These are phyloP conservation scores for Caranx melampygus DNA, from an alignment of 2,113 vertebrate species.

Conservation along the genomic window DNA sequence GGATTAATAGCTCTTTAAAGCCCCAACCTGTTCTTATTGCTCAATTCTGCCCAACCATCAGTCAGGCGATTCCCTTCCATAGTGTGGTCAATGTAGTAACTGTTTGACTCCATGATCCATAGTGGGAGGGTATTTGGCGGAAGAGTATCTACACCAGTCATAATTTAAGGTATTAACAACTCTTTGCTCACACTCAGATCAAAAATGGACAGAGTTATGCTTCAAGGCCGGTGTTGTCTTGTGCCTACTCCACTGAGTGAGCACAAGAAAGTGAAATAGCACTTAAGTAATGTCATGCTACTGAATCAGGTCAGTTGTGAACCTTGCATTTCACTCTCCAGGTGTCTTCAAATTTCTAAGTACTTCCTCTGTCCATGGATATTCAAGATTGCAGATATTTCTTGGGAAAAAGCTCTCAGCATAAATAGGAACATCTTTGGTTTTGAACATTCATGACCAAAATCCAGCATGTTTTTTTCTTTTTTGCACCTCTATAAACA, in stretches of 20 bases:
- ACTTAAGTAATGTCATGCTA: neutral
- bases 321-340: conserved; percentile 39
- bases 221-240: conserved; percentile 8
- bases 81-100: neutral
- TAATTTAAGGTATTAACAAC: neutral
- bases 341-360: conserved; percentile 15
- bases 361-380: conserved; percentile 31
- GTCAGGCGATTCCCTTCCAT: neutral
- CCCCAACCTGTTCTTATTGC: neutral
- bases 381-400: neutral
- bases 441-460: conserved; percentile 20
- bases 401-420: neutral
- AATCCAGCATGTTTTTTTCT: neutral
- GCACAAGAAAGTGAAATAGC: conserved; percentile 23
- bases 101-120: neutral
- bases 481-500: conserved; percentile 17
- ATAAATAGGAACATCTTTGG: neutral
- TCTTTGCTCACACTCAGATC: neutral
- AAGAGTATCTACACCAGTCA: neutral
- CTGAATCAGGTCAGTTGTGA: neutral
- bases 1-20: neutral
- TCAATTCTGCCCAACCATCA: neutral
- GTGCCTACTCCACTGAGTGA: conserved; percentile 14
- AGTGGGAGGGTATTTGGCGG: neutral
- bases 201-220: conserved; percentile 51